A percentile compares a stretch with the other conserved stretches of the same genome.
These are phyloP conservation scores for Berghia stephanieae DNA, from an alignment of 1,140 invertebrate species.

Conservation along the genomic window DNA sequence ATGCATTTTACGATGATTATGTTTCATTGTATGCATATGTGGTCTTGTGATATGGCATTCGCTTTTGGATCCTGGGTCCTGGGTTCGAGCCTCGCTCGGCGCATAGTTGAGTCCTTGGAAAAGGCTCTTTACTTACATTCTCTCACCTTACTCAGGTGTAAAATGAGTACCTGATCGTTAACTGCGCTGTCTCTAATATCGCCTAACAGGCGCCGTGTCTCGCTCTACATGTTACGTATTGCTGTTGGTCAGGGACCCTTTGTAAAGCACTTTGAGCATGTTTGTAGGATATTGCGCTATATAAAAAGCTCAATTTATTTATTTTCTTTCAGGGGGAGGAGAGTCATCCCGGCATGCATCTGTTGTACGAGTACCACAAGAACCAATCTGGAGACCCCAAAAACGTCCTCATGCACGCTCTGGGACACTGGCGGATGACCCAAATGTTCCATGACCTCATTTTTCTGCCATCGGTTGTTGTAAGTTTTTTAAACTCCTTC, in stretches of 20 bases:
- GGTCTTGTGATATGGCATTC: too few species aligned
- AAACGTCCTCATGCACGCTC: slow-evolving; percentile 59
- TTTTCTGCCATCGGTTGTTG: slow-evolving; percentile 58
- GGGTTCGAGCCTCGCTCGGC: too few species aligned
- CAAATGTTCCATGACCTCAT: slow-evolving; percentile 59
- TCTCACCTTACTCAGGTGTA: too few species aligned
- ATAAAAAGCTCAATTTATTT: slow-evolving; percentile 11
- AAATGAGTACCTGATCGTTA: too few species aligned
- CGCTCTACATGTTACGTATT: not conserved
- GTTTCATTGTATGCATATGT: not conserved
- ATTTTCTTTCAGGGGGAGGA: slow-evolving; percentile 40
- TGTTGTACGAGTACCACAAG: slow-evolving; percentile 63
- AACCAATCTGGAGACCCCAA: slow-evolving; percentile 60
- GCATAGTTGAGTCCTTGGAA: too few species aligned
- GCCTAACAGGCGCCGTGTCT: not conserved
- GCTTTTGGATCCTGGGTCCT: too few species aligned
- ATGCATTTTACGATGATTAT: too few species aligned
- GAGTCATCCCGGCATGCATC: slow-evolving; percentile 51
- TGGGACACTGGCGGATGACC: slow-evolving; percentile 62
- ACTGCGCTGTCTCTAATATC: not conserved
- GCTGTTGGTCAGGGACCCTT: not conserved
- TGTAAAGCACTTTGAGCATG: too few species aligned
- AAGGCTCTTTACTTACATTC: too few species aligned
- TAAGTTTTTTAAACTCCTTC: slow-evolving; percentile 36
- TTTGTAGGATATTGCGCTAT: too few species aligned